Evolutionary conservation across 1,140 invertebrate species (phyloP).

Genomic region (Lepidurus packardi): DNA sequence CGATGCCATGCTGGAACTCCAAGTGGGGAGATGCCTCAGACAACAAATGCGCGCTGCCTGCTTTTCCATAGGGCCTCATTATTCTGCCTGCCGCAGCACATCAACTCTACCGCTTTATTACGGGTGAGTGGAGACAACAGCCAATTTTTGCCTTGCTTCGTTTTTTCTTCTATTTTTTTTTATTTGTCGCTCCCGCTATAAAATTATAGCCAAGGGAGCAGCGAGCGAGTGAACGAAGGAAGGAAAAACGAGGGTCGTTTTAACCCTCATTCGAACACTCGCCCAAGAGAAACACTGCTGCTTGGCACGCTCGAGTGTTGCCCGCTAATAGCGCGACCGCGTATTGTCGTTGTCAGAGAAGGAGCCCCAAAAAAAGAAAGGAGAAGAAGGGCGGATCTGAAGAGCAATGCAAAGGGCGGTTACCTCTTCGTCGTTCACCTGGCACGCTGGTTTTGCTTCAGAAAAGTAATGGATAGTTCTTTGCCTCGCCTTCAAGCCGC

Average conservation of each 20-base stretch:
- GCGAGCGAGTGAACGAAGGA: neutral
- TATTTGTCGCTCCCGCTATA: neutral
- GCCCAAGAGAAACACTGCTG: slow-evolving; percentile 7
- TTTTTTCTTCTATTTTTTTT: neutral
- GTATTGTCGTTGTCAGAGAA: slow-evolving; percentile 19
- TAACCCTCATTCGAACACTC: slow-evolving; percentile 8
- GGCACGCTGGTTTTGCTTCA: neutral
- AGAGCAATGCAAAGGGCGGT: neutral
- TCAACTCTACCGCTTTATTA: slow-evolving; percentile 22
- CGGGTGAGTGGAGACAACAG: slow-evolving; percentile 17
- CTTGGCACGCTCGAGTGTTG: slow-evolving; percentile 16
- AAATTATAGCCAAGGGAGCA: neutral
- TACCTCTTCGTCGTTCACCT: neutral
- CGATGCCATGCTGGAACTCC: slow-evolving; percentile 6
- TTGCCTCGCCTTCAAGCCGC: no score
- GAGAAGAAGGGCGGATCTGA: neutral
- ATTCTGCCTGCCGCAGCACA: slow-evolving; percentile 20
- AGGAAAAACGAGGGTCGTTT: neutral
- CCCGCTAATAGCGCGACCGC: slow-evolving; percentile 17
- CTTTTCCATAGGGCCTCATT: slow-evolving; percentile 21
- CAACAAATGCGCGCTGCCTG: slow-evolving; percentile 14
- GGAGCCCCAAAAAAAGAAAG: neutral
- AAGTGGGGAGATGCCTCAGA: slow-evolving; percentile 16
- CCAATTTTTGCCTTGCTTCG: neutral
- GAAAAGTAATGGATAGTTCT: neutral